Evolutionary conservation across 2,113 vertebrate species (phyloP), one percentile per base, ranked within the genome.

Genomic region (Oncorhynchus nerka): DNA sequence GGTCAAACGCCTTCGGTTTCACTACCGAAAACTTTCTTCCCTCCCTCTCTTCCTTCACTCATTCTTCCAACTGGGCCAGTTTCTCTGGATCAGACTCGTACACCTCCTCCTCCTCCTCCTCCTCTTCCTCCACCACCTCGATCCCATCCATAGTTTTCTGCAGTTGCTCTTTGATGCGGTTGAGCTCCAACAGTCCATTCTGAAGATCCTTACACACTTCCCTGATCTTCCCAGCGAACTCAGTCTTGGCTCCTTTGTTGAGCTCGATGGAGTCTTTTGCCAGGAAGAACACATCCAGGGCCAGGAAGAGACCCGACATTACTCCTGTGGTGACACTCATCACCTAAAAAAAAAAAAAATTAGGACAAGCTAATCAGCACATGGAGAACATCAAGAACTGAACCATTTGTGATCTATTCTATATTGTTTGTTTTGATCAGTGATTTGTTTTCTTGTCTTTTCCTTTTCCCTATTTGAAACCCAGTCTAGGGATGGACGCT

Each of bases 231-330:
- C 49, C 67, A 0, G 93, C 92, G 0, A 95, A 93, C 32, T 92
- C 91, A 0, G 92, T 93, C 87, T 90, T 92, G 59, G 93, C 93
- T 0, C 93, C 93, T 4, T 86, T 89, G 70, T 76, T 91, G 22
- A 94, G 89, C 70, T 94, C 92, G 49, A 87, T 73, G 0, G 92
- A 92, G 66, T 94, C 93, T 75, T 91, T 93, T 1, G 92, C 92
- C 66, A 94, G 86, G 83, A 94, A 94, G 59, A 94, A 93, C 70
- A 94, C 59, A 4, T 95, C 93, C 0, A 95, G 92, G 0, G 90
- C 93, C 59, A 95, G 85, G 84, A 94, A 93, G 79, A 94, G 91
- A 0, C 89, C 90, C 0, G 93, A 92, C 90, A 95, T 93, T 1
- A 94, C 86, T 0, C 91, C 91, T 0, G 89, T 90, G 77, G 93